A percentile compares a stretch with the other conserved stretches of the same genome.
These are phyloP conservation scores for Anniella stebbinsi DNA, from an alignment of 2,797 vertebrate species.

Conservation along the genomic window DNA sequence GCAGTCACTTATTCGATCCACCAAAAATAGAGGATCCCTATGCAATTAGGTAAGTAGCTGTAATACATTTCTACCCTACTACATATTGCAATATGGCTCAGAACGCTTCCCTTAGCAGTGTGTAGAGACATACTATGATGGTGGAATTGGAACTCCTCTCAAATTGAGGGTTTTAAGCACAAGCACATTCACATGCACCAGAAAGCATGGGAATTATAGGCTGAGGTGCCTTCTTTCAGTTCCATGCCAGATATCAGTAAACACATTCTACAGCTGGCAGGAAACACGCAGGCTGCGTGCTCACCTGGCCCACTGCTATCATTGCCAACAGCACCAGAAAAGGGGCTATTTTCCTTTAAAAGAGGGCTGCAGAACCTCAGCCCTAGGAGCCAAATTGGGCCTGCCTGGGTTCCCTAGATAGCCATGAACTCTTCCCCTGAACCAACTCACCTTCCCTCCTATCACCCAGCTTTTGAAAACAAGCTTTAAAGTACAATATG, in stretches of 20 bases:
- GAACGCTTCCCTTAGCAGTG: not conserved
- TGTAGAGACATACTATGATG: not conserved
- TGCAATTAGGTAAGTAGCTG: conserved; percentile 90
- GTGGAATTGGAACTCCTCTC: not conserved
- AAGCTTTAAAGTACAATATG: no score
- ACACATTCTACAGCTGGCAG: not conserved
- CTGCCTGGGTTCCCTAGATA: no score
- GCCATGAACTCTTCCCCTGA: no score
- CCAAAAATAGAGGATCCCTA: conserved; percentile 98
- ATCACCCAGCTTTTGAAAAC: no score
- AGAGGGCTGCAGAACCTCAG: no score
- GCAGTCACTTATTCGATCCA: conserved; percentile 95
- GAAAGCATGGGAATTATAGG: not conserved
- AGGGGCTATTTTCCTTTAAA: no score
- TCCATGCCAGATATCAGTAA: no score
- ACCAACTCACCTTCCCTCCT: no score
- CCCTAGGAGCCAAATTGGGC: no score
- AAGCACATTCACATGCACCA: not conserved
- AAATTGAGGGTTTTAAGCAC: not conserved
- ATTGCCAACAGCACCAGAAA: no score
- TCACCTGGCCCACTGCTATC: no score
- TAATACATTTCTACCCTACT: not conserved
- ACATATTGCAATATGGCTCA: not conserved
- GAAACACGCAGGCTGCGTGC: no score
- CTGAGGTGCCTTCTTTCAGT: not conserved